These are phyloP conservation scores for Watsonalla binaria DNA, from an alignment of 2,888 invertebrate genomes.

Conservation along the genomic window DNA sequence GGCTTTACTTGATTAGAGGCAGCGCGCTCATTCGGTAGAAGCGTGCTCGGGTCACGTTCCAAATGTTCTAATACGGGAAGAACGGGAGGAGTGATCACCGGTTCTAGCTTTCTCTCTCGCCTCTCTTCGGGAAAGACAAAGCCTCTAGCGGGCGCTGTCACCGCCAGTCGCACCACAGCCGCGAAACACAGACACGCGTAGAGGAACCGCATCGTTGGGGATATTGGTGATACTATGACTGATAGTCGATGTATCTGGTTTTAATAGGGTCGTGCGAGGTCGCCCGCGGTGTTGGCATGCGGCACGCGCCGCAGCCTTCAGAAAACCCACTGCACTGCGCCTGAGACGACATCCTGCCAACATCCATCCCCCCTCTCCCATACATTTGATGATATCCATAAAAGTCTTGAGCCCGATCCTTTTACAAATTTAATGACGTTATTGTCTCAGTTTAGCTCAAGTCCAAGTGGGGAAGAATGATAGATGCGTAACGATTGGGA, in stretches of 20 bases:
- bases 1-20: slow-evolving; percentile 41
- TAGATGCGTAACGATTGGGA: slow-evolving; percentile 50
- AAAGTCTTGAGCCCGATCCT: slow-evolving; percentile 37
- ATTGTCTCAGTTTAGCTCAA: slow-evolving; percentile 49
- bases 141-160: slow-evolving; percentile 52
- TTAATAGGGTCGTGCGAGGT: slow-evolving; percentile 75
- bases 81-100: slow-evolving; percentile 70
- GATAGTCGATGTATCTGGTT: slow-evolving; percentile 60
- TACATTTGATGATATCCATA: slow-evolving; percentile 20
- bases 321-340: slow-evolving; percentile 73
- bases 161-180: slow-evolving; percentile 29
- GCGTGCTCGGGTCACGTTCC: slow-evolving; percentile 71
- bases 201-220: slow-evolving; percentile 64
- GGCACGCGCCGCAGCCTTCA: slow-evolving; percentile 77
- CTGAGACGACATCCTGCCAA: slow-evolving; percentile 61
- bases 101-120: slow-evolving; percentile 57
- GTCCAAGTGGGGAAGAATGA: slow-evolving; percentile 38
- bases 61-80: slow-evolving; percentile 71
- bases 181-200: slow-evolving; percentile 46
- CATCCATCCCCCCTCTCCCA: slow-evolving; percentile 53
- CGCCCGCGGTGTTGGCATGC: slow-evolving; percentile 70
- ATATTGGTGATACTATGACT: slow-evolving; percentile 57
- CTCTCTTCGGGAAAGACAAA: slow-evolving; percentile 66
- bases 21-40: slow-evolving; percentile 52
- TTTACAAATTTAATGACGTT: slow-evolving; percentile 48